phyloP scores from a whole-genome alignment of 2,113 vertebrate genomes.

The Furnarius figulus region DNA sequence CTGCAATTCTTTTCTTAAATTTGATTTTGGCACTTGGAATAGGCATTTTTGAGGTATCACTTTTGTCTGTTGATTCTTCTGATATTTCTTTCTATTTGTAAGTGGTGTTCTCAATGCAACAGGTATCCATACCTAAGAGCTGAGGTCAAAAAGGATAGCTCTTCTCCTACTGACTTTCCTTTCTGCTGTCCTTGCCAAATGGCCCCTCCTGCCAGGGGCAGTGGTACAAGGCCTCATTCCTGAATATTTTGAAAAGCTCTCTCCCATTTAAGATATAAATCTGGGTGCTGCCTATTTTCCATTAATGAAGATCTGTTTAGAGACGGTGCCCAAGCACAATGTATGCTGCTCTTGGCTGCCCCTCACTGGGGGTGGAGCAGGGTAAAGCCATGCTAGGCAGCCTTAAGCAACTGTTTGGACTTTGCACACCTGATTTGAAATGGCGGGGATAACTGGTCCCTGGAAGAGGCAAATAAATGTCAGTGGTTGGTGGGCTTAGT shows the following conservation, averaged over 20 bases:
- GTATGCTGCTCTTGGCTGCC: accelerated
- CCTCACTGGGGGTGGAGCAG: accelerated
- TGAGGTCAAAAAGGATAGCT: background rate
- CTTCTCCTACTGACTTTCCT: background rate
- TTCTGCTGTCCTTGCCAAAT: background rate
- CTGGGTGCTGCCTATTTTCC: background rate
- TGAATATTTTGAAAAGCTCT: background rate
- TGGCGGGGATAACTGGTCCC: background rate
- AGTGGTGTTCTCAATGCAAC: background rate
- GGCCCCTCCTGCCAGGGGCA: background rate
- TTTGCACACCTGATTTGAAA: background rate
- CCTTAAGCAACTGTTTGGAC: background rate
- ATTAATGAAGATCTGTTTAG: background rate
- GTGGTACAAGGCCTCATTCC: background rate
- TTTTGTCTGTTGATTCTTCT: background rate
- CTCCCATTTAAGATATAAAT: background rate
- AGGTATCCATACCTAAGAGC: background rate
- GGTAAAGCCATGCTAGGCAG: background rate
- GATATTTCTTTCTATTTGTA: background rate
- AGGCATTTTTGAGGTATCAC: background rate
- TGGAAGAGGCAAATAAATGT: background rate
- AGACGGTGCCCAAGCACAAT: background rate
- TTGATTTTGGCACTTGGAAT: slow-evolving; percentile 7
- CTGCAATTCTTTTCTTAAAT: background rate
- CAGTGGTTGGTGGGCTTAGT: background rate